Evolutionary conservation across 2,888 invertebrate species (phyloP).

Genomic region (Lithophane semibrunnea): DNA sequence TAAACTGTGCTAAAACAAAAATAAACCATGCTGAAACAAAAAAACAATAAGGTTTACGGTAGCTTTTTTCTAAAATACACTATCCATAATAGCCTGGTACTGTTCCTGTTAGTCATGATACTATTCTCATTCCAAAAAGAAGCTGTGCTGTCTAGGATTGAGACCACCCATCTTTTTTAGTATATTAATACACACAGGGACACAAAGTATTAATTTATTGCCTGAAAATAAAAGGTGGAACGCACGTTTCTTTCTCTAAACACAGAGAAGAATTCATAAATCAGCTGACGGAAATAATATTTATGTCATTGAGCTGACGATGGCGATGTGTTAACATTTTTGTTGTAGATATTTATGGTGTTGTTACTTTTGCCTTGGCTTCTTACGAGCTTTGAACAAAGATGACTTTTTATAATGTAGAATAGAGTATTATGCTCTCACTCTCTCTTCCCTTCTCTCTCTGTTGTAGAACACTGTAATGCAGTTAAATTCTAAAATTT

Average conservation of each 20-base stretch:
- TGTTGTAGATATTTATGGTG: slow-evolving; percentile 36
- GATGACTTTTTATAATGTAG: background rate
- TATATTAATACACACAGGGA: background rate
- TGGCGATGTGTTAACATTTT: slow-evolving; percentile 50
- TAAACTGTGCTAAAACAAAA: slow-evolving; percentile 1
- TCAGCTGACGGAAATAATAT: slow-evolving; percentile 68
- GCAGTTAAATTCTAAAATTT: background rate
- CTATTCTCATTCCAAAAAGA: background rate
- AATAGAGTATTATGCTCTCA: background rate
- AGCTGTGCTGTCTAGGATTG: background rate
- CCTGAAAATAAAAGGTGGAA: slow-evolving; percentile 40
- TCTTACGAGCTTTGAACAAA: background rate
- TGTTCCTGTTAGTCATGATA: background rate
- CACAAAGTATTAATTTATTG: slow-evolving; percentile 30
- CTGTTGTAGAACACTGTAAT: too few relatives aligned
- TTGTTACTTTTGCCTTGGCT: background rate
- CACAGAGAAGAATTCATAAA: slow-evolving; percentile 61
- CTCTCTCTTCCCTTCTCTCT: too few relatives aligned
- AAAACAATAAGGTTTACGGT: background rate
- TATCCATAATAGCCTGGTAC: background rate
- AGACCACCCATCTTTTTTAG: slow-evolving; percentile 29
- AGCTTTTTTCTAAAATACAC: background rate
- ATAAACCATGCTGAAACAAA: background rate
- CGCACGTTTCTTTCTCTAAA: slow-evolving; percentile 42
- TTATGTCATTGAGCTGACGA: slow-evolving; percentile 59